Conservation (phyloP, 2,113 vertebrate genomes). For the Myanophis thanlyinensis region DNA sequence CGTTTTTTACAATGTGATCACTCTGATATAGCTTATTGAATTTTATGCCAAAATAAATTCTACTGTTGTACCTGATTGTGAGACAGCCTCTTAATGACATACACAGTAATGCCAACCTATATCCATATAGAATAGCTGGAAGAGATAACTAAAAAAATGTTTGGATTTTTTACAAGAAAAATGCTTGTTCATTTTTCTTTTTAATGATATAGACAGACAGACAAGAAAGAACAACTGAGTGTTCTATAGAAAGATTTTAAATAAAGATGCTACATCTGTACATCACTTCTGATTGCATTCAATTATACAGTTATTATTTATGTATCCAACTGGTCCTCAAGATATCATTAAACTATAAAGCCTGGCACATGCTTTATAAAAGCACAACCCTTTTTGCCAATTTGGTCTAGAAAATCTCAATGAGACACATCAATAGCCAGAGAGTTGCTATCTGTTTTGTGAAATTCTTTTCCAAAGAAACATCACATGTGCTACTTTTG, state of each 20-base stretch:
- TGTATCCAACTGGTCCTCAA: not conserved
- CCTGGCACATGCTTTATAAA: too few relatives aligned
- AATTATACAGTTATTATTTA: not conserved
- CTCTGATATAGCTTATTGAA: conserved; percentile 11
- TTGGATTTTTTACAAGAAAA: not conserved
- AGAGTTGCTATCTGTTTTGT: not conserved
- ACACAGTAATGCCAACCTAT: not conserved
- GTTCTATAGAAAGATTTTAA: not conserved
- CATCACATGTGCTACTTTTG: not conserved
- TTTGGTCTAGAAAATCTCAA: not conserved
- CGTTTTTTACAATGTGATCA: not conserved
- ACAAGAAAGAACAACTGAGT: not conserved
- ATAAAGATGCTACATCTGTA: not conserved
- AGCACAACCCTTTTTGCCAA: too few relatives aligned
- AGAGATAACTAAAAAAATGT: not conserved
- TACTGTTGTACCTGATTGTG: not conserved
- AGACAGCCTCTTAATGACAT: not conserved
- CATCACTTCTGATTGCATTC: not conserved
- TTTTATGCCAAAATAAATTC: not conserved
- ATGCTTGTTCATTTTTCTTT: not conserved
- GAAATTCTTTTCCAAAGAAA: not conserved
- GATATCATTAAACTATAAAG: not conserved
- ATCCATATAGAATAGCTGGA: not conserved
- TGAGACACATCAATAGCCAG: not conserved
- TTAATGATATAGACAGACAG: not conserved